phyloP scores from a whole-genome alignment of 2,888 invertebrate species.

The Diabrotica balteata region DNA sequence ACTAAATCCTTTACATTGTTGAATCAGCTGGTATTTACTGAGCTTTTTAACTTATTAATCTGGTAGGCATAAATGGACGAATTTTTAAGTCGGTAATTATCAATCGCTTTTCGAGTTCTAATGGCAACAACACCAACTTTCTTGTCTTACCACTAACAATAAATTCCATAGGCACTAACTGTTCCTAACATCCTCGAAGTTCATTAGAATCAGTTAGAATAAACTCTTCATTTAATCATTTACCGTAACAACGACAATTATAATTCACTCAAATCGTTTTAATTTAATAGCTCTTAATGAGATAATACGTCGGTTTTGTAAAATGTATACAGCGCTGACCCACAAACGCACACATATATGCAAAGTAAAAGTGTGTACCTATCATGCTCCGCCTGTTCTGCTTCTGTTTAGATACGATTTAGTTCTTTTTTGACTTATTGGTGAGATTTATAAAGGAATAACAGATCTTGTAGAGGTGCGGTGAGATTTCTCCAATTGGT shows the following conservation, averaged over 20 bases:
- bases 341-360: background rate
- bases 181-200: slow-evolving; percentile 5
- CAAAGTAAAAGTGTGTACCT: slow-evolving; percentile 7
- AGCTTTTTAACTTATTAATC: no score
- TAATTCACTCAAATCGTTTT: slow-evolving; percentile 9
- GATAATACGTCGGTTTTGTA: background rate
- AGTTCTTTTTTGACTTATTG: background rate
- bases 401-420: background rate
- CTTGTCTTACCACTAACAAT: background rate
- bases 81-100: no score
- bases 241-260: slow-evolving; percentile 5
- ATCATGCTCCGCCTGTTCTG: background rate
- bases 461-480: no score
- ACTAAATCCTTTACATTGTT: no score
- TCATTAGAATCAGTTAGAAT: slow-evolving; percentile 11
- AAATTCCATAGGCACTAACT: slow-evolving; percentile 1
- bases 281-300: slow-evolving; percentile 10
- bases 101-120: no score
- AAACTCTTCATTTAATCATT: slow-evolving; percentile 9
- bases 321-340: slow-evolving; percentile 1
- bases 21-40: no score
- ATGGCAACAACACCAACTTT: no score
- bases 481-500: no score
- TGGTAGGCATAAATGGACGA: no score
- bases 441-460: no score